Evolutionary conservation across 35 echinoderm and acorn worm genomes (phyloP), one percentile per base, ranked within the genome.

Genomic region (Ptychodera flava): DNA sequence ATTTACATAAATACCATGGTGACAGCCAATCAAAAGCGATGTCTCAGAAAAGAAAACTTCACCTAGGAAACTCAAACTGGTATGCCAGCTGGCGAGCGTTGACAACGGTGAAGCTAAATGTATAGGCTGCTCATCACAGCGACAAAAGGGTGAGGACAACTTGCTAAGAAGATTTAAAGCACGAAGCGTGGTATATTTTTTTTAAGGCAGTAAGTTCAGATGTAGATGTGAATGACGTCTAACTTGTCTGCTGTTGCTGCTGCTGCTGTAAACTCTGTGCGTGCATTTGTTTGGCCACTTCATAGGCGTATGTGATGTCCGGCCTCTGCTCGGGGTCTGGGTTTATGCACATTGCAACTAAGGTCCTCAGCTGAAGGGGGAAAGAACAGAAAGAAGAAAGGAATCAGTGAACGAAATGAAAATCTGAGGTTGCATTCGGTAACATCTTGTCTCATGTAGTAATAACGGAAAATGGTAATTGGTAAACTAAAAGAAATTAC

Each of bases 341-440:
- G 31, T 92, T 88, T 78, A 97, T 92, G 80, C 94, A 97, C 85
- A 88, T 87, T 77, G 85, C 33, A 22, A 97, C 94, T 78, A 97
- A 85, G 16, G 85, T 36, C 45, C 94, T 85, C n/a, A 97, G 85
- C 94, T 97, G 91, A 30, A 85, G n/a, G n/a, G n/a, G n/a, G n/a
- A n/a, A n/a, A n/a, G 45, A 77, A 77, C 31, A 84, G 6, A 84
- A 87, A 28, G 0, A 78, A 33, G 86, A 83, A 89, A 6, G 14
- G 28, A 12, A 12, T 15, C 1, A 29, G 30, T 86, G 1, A 77
- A 1, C 6, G 6, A 2, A 30, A 12, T 78, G 77, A 76, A 6
- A 2, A 2, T 28, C 32, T 34, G 15, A 37, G 16, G 31, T 10
- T 14, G 16, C 16, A 16, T 10, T 36, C 35, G 16, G 14, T 38